A percentile compares a stretch with the other conserved stretches of the same genome.
Conservation (phyloP, 1,140 invertebrate species). For the Papilio helenus region DNA sequence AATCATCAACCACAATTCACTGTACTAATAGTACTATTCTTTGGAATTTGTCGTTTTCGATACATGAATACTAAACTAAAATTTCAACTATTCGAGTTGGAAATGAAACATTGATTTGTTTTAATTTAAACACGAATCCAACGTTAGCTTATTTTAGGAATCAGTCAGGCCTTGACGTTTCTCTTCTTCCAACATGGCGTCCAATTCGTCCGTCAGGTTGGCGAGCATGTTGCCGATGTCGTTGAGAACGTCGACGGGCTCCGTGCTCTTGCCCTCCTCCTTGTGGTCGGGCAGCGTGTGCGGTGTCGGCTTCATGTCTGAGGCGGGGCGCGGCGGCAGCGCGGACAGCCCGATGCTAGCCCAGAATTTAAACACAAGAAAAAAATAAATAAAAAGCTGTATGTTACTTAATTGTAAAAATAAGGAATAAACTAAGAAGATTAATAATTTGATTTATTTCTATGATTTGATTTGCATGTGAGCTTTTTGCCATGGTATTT, state of each 20-base stretch:
- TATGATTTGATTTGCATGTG: conserved; percentile 59
- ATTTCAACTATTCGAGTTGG: conserved; percentile 63
- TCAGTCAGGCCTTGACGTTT: conserved; percentile 90
- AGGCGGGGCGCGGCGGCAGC: conserved; percentile 65
- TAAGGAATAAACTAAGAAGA: conserved; percentile 54
- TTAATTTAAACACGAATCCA: conserved; percentile 30
- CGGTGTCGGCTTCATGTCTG: conserved; percentile 73
- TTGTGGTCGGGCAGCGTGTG: conserved; percentile 65
- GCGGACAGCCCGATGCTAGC: conserved; percentile 59
- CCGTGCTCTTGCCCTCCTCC: conserved; percentile 79
- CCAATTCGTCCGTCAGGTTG: conserved; percentile 95
- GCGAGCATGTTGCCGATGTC: conserved; percentile 98
- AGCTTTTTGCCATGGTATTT: conserved; percentile 55
- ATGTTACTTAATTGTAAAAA: conserved; percentile 38
- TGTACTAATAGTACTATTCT: conserved; percentile 57
- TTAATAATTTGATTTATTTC: conserved; percentile 46
- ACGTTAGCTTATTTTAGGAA: conserved; percentile 68
- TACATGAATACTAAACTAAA: conserved; percentile 45
- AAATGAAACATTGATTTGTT: conserved; percentile 39
- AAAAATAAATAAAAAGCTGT: conserved; percentile 36
- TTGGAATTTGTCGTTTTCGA: conserved; percentile 64
- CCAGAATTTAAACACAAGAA: conserved; percentile 38
- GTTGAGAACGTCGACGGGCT: conserved; percentile 95
- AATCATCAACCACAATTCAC: conserved; percentile 47
- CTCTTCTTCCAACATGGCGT: conserved; percentile 97